Base-by-base conservation (phyloP, 2,888 invertebrate species). In the Rhyacophila evoluta region DNA sequence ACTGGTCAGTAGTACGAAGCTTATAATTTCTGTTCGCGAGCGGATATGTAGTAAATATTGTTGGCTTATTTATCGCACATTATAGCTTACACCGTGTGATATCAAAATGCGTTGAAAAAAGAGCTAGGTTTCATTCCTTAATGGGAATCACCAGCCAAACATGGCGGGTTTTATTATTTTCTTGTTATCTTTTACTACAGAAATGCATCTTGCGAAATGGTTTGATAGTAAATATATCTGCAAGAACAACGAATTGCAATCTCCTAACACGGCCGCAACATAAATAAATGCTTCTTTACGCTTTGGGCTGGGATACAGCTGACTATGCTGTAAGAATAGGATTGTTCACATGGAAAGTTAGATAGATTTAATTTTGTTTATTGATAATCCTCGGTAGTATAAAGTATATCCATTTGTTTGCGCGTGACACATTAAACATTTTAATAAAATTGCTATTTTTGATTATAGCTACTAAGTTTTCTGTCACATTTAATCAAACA, bases 161-260 rank as follows among this genome's bases (percentile, higher is more conserved):
- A 55, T 55, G 55, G 55, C 10, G 37, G 72, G n/a, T 72, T 72
- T 37, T 77, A 77, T 77, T 77, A 72, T 77, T 77, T 74, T 72
- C 76, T 72, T 77, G 76, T 77, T 77, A 77, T 77, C 76, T 77
- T 55, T 55, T 55, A 77, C 72, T 77, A 71, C 71, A 72, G 72
- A 72, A 77, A 71, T 72, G 76, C 76, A 77, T 77, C 76, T 77
- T 77, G 71, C 72, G 76, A 27, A 72, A 70, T 39, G 76, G 67
- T 77, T 77, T 77, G 76, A 76, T 77, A 72, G 76, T 55, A 72
- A 72, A 77, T 38, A 55, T 55, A 39, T 77, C 76, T 77, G 76
- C 72, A 72, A 28, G 72, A 67, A 41, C 38, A 67, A 77, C 76
- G 36, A 72, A 72, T 77, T 72, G 68, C 76, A 77, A 77, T 77